Conservation (phyloP, 2,113 vertebrate genomes). For the Microtus pennsylvanicus region DNA sequence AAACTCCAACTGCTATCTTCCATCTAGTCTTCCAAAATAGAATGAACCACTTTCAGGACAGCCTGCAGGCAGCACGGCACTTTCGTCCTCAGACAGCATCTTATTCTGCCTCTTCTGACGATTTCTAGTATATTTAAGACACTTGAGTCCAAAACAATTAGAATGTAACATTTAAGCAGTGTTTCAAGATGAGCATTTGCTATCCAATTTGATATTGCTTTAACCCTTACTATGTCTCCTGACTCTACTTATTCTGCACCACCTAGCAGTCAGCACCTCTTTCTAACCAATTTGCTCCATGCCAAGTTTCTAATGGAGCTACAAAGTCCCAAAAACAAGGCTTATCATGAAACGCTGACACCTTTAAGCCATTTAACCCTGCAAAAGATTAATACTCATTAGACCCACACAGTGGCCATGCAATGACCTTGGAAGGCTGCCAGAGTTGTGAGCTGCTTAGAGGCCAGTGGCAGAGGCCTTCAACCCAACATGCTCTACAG, state of each 20-base stretch:
- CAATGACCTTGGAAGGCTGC: fast-evolving
- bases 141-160: background rate
- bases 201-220: background rate
- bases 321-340: conserved; percentile 84
- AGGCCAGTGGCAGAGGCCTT: background rate
- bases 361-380: conserved; percentile 59
- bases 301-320: conserved; percentile 79
- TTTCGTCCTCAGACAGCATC: background rate
- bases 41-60: background rate
- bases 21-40: conserved; percentile 33
- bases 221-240: background rate
- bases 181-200: background rate
- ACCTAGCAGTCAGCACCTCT: background rate
- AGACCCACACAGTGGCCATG: background rate
- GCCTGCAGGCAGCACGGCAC: background rate
- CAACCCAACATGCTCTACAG: background rate
- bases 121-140: background rate
- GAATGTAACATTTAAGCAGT: background rate
- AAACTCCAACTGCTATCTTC: background rate
- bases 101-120: background rate
- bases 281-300: conserved; percentile 17
- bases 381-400: background rate
- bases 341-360: conserved; percentile 78
- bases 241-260: background rate
- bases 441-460: background rate